Base-by-base conservation (phyloP, 2,113 vertebrate genomes). In the Empidonax alnorum region DNA sequence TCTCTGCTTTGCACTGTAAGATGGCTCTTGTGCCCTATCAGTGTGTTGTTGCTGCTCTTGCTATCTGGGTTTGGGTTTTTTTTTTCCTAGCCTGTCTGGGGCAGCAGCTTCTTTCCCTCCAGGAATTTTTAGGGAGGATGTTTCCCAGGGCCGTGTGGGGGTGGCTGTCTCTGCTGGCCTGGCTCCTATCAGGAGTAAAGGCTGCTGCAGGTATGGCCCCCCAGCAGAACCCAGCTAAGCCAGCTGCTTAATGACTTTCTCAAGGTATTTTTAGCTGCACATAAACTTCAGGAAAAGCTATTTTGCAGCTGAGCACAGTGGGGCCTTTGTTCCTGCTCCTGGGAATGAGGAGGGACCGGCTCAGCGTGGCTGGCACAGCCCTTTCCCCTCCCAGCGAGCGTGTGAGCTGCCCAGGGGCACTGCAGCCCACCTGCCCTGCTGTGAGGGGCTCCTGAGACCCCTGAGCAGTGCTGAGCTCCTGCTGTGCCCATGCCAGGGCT, bases 221-320 rank as follows among this genome's bases (percentile, higher is more conserved):
- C 2, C 53, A 33, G 61, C 85, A 71, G 58, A 58, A 5, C 85
- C 69, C 69, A 65, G 76, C 73, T 68, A 17, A 77, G 49, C 73
- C 79, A 76, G 69, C 82, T 68, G 73, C 94, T 74, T 83, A 17
- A 85, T 46, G 92, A 33, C 89, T 95, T 77, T 84, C 85, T 79
- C 84, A 69, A 65, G 92, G 85, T 97, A 97, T 97, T 97, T 97
- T 96, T 97, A 96, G 96, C 89, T 53, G 63, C 76, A 9, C 0
- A 0, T 67, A 84, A 93, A 94, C 75, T 92, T 89, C 87, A 94
- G 93, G 92, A 97, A 97, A 65, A 90, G 91, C 59, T 66, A 90
- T 87, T 94, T 71, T 80, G 63, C 12, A 4, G 52, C 59, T 0
- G 30, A 81, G 69, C 68, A 96, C 92, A 92, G 84, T 93, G 85